Evolutionary conservation across 2,113 vertebrate species (phyloP).

Genomic region (Asarcornis scutulata): DNA sequence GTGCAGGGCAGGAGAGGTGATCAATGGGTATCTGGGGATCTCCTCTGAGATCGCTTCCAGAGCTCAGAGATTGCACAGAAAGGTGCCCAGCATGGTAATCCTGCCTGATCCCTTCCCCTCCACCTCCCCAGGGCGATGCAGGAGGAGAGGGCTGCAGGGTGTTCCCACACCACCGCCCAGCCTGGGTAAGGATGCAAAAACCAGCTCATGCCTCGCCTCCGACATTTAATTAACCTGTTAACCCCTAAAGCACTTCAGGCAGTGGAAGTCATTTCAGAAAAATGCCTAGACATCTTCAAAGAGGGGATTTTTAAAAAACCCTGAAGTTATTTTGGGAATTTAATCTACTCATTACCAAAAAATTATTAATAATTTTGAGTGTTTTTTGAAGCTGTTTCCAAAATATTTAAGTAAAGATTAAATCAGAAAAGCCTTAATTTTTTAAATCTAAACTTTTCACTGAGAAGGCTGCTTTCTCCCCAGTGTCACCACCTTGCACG

Average conservation of each 20-base stretch:
- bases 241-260: slow-evolving; percentile 17
- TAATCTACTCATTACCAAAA: not conserved
- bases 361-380: not conserved
- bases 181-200: not conserved
- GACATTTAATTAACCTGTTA: slow-evolving; percentile 48
- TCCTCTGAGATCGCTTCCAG: not conserved
- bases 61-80: not conserved
- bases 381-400: not conserved
- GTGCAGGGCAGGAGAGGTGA: not conserved
- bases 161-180: not conserved
- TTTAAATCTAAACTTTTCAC: not conserved
- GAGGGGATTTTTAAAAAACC: not conserved
- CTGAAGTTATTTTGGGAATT: not conserved
- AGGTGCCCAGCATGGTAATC: not conserved
- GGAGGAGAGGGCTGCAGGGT: not conserved
- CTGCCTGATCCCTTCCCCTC: not conserved
- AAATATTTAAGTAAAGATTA: not conserved
- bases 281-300: slow-evolving; percentile 1
- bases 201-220: slow-evolving; percentile 39
- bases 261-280: not conserved
- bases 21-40: not conserved
- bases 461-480: not conserved
- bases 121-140: not conserved
- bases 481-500: not conserved
- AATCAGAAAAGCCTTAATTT: not conserved